Evolutionary conservation across 2,888 invertebrate species (phyloP), one percentile per base, ranked within the genome.

Genomic region (Sarcophaga caerulescens): DNA sequence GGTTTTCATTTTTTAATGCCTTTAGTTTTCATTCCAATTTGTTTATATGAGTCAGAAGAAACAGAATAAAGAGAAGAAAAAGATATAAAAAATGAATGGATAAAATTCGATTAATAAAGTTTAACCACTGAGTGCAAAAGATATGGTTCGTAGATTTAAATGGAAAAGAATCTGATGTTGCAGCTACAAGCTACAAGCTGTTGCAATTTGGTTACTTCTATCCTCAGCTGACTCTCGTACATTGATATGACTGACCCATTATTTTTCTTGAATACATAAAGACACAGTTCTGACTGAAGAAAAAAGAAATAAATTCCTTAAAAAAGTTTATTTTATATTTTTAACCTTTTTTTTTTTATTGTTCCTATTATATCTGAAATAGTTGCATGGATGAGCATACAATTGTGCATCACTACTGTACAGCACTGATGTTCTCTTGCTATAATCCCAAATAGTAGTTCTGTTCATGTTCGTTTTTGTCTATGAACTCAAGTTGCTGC

Each of bases 81-180:
- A 57, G 44, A 66, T 23, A 60, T 35, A 45, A 14, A 73, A 23
- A 57, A 35, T 25, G 35, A 6, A 25, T 76, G 66, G 14, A 65
- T 70, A 47, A 12, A 75, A 71, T 82, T 76, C 82, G 79, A 85
- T 85, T 85, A 80, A 81, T 85, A 82, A 82, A 85, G 71, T 82
- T 52, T 83, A 85, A 85, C 85, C 85, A 80, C 76, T 76, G 85
- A 35, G 57, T 77, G 62, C 21, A 73, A 70, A 57, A 79, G 82
- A 76, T 82, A 80, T 76, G 76, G 77, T 71, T 83, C 35, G 77
- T 78, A 77, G 73, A 52, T 83, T 77, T 77, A 52, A 25, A 78
- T 83, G 77, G 63, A 71, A 66, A 76, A 65, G 25, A 65, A 77
- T 19, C 52, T 78, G 60, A 62, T 23, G 60, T 71, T 60, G 25